Conservation (phyloP, 2,113 vertebrate species). For the Noctilio leporinus region DNA sequence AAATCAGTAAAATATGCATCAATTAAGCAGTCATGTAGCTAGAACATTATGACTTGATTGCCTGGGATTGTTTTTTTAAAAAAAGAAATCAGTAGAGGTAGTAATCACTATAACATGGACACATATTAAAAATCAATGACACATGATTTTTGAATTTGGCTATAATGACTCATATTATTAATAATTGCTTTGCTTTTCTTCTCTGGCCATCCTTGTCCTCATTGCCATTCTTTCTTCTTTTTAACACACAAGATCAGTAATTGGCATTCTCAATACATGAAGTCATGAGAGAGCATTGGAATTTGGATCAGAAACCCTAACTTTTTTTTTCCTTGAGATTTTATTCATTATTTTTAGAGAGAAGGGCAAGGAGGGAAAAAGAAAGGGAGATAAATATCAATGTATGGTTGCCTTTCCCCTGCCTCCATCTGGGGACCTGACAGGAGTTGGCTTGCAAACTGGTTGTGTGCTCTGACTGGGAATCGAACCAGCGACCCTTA, state of each 20-base stretch:
- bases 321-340: neutral
- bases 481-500: too few species aligned
- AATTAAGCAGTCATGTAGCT: neutral
- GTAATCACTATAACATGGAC: conserved; percentile 14
- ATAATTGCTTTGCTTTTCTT: neutral
- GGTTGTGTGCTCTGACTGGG: too few species aligned
- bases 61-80: neutral
- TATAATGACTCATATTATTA: conserved; percentile 22
- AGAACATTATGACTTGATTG: conserved; percentile 40
- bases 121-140: conserved; percentile 35
- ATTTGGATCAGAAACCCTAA: neutral
- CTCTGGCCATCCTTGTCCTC: neutral
- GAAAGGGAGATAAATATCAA: too few species aligned
- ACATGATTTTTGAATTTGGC: neutral
- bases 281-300: neutral
- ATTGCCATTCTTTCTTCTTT: neutral
- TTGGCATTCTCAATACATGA: neutral
- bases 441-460: too few species aligned
- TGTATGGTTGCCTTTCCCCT: too few species aligned
- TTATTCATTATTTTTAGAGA: too few species aligned
- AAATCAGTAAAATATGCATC: conserved; percentile 47
- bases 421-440: too few species aligned
- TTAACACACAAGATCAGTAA: neutral
- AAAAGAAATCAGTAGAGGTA: neutral
- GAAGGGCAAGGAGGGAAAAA: too few species aligned